phyloP scores from a whole-genome alignment of 1,140 invertebrate genomes.

The Apis florea region DNA sequence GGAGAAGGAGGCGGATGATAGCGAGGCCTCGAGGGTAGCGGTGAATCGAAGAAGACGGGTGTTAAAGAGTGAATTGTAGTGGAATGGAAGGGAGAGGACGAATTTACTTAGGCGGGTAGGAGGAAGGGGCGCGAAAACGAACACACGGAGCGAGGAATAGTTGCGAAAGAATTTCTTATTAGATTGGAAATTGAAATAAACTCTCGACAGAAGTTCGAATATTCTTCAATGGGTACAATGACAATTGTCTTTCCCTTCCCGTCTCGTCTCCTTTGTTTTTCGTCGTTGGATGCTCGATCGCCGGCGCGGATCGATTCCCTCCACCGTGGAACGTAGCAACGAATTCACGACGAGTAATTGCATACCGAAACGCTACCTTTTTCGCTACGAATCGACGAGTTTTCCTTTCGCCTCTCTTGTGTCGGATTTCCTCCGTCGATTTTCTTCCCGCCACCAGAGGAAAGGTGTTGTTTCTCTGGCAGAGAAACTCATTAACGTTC shows the following conservation, averaged over 20 bases:
- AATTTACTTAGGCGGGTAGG: neutral
- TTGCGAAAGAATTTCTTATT: constrained; percentile 75
- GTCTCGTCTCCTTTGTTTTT: neutral
- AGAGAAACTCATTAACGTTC: neutral
- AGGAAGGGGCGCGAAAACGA: neutral
- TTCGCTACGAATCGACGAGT: neutral
- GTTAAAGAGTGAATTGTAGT: constrained; percentile 52
- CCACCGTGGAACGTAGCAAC: neutral
- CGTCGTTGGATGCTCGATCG: constrained; percentile 14
- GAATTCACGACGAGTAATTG: constrained; percentile 29
- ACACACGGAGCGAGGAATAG: constrained; percentile 64
- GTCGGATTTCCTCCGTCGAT: neutral
- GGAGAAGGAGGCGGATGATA: constrained; percentile 25
- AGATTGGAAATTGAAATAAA: constrained; percentile 74
- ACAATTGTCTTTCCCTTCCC: constrained; percentile 1
- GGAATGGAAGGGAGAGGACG: neutral
- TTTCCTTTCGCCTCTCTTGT: neutral
- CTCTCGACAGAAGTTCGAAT: constrained; percentile 43
- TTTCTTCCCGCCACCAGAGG: neutral
- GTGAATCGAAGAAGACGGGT: constrained; percentile 35
- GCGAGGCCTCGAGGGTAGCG: constrained; percentile 40
- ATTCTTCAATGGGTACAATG: constrained; percentile 31
- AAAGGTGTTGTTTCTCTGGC: fast-evolving
- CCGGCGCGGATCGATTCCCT: constrained; percentile 28
- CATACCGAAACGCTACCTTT: constrained; percentile 16